Percentiles rank a stretch among this genome's conserved stretches.
These are phyloP conservation scores for Neotoxoptera formosana DNA, from an alignment of 1,140 invertebrate species.

Conservation along the genomic window DNA sequence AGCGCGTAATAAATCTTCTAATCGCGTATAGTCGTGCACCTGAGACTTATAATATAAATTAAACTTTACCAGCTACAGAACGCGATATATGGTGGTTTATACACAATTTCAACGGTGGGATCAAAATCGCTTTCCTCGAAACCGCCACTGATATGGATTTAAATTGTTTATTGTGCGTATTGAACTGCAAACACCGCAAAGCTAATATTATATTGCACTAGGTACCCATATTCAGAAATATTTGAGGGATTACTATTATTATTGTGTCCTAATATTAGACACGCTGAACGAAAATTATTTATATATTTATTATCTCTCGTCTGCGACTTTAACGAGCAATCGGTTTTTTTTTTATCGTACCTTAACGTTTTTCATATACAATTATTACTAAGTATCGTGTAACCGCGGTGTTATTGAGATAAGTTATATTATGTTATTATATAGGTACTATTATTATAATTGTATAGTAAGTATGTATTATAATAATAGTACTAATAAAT, in stretches of 20 bases:
- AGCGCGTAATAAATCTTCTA: not conserved
- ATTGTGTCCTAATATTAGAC: not conserved
- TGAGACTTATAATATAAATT: not conserved
- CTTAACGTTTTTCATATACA: not conserved
- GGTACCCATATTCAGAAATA: not conserved
- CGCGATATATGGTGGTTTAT: not conserved
- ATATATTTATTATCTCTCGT: not conserved
- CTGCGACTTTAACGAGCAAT: not conserved
- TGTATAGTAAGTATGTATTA: no score
- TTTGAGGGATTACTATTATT: not conserved
- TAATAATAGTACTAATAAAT: no score
- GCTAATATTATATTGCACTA: not conserved
- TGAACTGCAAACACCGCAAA: not conserved
- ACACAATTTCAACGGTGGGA: not conserved
- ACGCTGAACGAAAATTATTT: not conserved
- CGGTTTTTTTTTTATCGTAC: not conserved
- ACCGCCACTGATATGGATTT: not conserved
- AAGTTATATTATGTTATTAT: no score
- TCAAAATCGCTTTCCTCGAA: not conserved
- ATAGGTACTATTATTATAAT: no score
- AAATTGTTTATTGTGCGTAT: not conserved
- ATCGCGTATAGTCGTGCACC: not conserved
- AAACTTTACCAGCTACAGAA: not conserved
- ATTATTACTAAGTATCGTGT: not conserved
- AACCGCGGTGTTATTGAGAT: no score